phyloP scores from a whole-genome alignment of 2,888 invertebrate species.

The Mantis religiosa region DNA sequence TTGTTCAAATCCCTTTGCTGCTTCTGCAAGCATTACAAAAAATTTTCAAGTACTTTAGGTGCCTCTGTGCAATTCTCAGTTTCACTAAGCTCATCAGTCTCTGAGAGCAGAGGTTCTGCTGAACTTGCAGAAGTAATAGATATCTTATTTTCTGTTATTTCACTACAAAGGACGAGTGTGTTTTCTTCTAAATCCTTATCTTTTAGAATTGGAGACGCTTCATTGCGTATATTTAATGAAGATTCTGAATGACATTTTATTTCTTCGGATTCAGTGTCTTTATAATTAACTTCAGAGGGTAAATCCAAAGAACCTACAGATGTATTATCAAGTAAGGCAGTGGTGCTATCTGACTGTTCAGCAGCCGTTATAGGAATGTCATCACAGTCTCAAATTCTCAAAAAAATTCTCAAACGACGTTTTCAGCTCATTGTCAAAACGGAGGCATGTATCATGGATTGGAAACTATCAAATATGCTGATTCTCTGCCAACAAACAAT shows the following conservation, averaged over 20 bases:
- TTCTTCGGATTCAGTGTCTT: neutral
- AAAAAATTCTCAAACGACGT: neutral
- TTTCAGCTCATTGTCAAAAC: neutral
- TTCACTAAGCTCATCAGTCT: neutral
- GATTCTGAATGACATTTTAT: neutral
- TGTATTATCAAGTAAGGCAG: neutral
- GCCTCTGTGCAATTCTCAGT: too few species aligned
- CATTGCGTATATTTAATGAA: too few species aligned
- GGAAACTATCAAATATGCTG: neutral
- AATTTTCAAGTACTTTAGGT: too few species aligned
- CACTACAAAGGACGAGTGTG: too few species aligned
- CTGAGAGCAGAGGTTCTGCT: too few species aligned
- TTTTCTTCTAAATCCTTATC: neutral
- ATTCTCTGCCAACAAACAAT: neutral
- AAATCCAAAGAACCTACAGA: neutral
- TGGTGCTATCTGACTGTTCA: neutral
- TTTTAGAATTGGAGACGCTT: neutral
- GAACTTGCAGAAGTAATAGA: neutral
- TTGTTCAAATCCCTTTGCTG: slow-evolving; percentile 37
- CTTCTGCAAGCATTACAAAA: too few species aligned
- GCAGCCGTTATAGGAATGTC: neutral
- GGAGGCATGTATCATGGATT: neutral
- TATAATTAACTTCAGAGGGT: too few species aligned
- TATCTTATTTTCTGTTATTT: neutral
- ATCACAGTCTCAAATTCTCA: neutral